Base-by-base conservation (phyloP, 2,113 vertebrate genomes). In the Colossoma macropomum region DNA sequence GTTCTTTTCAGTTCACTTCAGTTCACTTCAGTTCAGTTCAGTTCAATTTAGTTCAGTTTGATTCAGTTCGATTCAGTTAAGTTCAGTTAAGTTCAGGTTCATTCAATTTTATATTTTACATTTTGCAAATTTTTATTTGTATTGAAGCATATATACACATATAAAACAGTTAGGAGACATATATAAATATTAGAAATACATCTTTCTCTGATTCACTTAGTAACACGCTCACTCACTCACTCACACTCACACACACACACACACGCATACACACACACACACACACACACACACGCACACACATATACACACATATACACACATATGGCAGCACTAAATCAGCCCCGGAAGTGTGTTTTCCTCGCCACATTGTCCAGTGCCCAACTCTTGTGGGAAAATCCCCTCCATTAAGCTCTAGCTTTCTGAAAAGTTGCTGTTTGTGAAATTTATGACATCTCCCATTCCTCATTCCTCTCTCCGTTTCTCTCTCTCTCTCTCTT, bases 401-500 rank as follows among this genome's bases (percentile, higher is more conserved):
- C 27, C 38, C 56, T 32, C 50, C 50, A 32, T 59, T 30, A 59
- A 59, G 27, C 52, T 21, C 52, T 59, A 17, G 19, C 74, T 17
- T 59, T 75, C 25, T 12, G 25, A 59, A 28, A 32, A 76, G 28
- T 60, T 77, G 16, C 32, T 28, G 16, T 45, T 41, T 59, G 17
- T 66, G 9, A 66, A 68, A 52, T 30, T 66, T 23, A 23, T 69
- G 66, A 69, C 30, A 69, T 69, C 66, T 23, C 32, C 32, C 66
- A 69, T 69, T 69, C 66, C 68, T 71, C 34, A 71, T 41, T 10
- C 30, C 25, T 69, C 30, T 48, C 48, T 54, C 34, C 70, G 60
- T 34, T 11, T 75, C 45, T 73, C 50, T 66, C 11, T 83, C 6
- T 71, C 71, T 52, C 17, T 62, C 28, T 72, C 27, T 1, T 94